Percentiles rank a stretch among this genome's conserved stretches.
These are phyloP conservation scores for Seira musarum DNA, from an alignment of 2,888 invertebrate species.

Conservation along the genomic window DNA sequence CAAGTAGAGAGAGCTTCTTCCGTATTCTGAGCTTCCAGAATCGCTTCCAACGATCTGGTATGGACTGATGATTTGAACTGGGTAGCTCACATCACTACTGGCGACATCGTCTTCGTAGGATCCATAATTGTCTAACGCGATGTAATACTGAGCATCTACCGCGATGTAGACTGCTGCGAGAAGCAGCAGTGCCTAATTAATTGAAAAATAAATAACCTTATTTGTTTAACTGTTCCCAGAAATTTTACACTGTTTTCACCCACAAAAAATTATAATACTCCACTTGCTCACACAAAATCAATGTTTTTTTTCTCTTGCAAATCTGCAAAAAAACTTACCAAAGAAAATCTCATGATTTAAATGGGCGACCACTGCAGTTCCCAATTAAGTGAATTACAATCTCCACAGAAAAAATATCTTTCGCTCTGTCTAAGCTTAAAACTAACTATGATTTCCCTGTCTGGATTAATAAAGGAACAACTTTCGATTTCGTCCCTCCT, in stretches of 20 bases:
- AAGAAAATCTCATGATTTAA: constrained; percentile 52
- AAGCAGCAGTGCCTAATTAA: constrained; percentile 66
- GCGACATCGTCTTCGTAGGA: constrained; percentile 40
- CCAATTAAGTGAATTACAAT: not conserved
- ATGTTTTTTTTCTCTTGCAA: not conserved
- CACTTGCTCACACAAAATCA: constrained; percentile 19
- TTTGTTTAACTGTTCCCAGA: not conserved
- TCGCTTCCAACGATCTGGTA: constrained; percentile 26
- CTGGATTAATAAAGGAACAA: constrained; percentile 65
- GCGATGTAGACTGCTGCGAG: constrained; percentile 67
- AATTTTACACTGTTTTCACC: constrained; percentile 24
- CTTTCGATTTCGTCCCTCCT: constrained; percentile 67
- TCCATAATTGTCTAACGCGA: constrained; percentile 43
- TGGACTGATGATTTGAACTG: constrained; percentile 17
- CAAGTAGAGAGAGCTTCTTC: constrained; percentile 57
- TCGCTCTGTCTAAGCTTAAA: constrained; percentile 34
- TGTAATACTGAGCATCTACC: constrained; percentile 68
- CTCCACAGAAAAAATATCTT: constrained; percentile 12
- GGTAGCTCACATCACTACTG: constrained; percentile 44
- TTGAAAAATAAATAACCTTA: constrained; percentile 27
- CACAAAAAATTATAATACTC: constrained; percentile 15
- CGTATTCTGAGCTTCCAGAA: constrained; percentile 29
- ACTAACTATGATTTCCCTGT: constrained; percentile 48
- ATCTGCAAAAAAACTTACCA: constrained; percentile 50
- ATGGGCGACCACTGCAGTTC: constrained; percentile 36